phyloP scores from a whole-genome alignment of 1,140 invertebrate genomes.

The Nautilus pompilius region DNA sequence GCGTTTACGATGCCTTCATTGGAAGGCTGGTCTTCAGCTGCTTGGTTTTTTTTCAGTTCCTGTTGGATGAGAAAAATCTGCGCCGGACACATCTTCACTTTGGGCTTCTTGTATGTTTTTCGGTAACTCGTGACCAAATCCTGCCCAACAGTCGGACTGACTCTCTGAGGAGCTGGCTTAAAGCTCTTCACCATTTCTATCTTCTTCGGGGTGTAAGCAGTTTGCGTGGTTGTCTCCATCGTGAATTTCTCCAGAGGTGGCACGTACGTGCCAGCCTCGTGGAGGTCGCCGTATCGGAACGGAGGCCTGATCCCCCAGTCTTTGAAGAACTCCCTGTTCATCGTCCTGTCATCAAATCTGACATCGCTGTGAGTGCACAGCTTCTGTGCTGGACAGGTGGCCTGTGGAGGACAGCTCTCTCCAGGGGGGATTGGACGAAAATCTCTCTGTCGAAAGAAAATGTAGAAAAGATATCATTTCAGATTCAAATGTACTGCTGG shows the following conservation, averaged over 20 bases:
- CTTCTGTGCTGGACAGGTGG: conserved; percentile 11
- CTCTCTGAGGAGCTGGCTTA: conserved; percentile 19
- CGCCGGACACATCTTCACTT: conserved; percentile 35
- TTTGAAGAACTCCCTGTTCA: conserved; percentile 39
- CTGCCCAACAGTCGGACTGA: conserved; percentile 14
- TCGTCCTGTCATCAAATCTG: conserved; percentile 40
- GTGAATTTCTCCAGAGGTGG: conserved; percentile 34
- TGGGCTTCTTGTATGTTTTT: conserved; percentile 33
- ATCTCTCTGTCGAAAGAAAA: conserved; percentile 30
- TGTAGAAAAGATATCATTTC: neutral
- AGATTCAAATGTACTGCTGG: neutral
- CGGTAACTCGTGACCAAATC: conserved; percentile 37
- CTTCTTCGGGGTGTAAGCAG: conserved; percentile 32
- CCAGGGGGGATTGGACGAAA: conserved; percentile 28
- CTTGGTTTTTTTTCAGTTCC: conserved; percentile 35
- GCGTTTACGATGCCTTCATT: no score
- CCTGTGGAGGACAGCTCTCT: conserved; percentile 1
- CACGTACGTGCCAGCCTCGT: conserved; percentile 38
- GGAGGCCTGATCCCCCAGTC: conserved; percentile 30
- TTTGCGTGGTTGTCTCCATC: conserved; percentile 29
- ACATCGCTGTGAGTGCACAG: conserved; percentile 18
- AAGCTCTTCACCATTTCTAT: conserved; percentile 21
- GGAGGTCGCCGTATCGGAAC: conserved; percentile 41
- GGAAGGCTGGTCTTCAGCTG: no score
- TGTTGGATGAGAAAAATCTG: conserved; percentile 40